Percentiles rank a stretch among this genome's conserved stretches.
Evolutionary conservation across 2,113 vertebrate species (phyloP).

Genomic region (Cardinalis cardinalis): DNA sequence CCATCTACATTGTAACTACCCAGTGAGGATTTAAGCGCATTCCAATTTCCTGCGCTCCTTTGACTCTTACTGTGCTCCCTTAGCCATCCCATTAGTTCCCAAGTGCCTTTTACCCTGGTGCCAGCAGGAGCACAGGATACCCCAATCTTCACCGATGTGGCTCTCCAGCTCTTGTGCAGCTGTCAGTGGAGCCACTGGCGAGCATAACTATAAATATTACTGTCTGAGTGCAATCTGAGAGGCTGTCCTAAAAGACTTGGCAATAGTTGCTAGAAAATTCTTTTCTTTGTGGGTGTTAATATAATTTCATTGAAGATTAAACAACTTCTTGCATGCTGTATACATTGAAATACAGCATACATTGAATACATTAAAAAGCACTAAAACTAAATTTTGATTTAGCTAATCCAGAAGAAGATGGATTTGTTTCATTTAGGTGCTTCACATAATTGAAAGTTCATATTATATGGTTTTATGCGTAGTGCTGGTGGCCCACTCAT

Average conservation of each 20-base stretch:
- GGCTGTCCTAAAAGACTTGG: background rate
- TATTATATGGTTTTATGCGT: background rate
- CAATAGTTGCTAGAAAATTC: background rate
- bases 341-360: background rate
- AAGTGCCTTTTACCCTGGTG: background rate
- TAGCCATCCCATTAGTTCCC: background rate
- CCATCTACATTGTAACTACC: background rate
- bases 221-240: background rate
- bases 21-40: background rate
- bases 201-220: background rate
- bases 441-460: background rate
- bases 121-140: background rate
- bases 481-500: background rate
- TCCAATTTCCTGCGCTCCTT: background rate
- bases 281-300: background rate
- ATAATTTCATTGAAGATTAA: background rate
- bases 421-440: background rate
- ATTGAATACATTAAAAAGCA: background rate
- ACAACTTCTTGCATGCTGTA: background rate
- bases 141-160: background rate
- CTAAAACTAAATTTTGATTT: background rate
- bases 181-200: background rate
- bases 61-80: background rate
- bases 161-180: background rate
- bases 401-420: background rate